Percentiles rank a stretch among this genome's conserved stretches.
Conservation (phyloP, 2,113 vertebrate species). For the Conger conger region DNA sequence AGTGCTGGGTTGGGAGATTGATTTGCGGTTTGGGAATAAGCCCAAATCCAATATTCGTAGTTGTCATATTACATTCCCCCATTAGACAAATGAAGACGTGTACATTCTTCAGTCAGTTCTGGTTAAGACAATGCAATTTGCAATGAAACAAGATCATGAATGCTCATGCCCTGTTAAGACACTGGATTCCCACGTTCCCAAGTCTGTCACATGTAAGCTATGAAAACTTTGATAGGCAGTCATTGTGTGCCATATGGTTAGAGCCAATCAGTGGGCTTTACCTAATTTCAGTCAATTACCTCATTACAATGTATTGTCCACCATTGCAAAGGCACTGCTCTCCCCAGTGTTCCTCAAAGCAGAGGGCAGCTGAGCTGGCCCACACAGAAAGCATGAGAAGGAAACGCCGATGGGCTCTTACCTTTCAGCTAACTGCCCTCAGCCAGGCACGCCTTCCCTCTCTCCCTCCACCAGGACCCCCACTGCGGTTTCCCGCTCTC, state of each 20-base stretch:
- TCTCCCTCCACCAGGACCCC: background rate
- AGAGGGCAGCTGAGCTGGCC: background rate
- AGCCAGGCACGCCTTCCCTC: background rate
- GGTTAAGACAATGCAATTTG: background rate
- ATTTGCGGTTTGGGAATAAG: background rate
- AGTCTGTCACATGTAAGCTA: background rate
- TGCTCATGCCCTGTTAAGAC: background rate
- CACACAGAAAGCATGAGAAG: background rate
- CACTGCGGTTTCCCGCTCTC: background rate
- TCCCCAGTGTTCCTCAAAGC: background rate
- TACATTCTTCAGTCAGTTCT: background rate
- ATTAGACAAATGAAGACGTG: background rate
- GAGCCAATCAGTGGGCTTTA: background rate
- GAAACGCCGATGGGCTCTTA: constrained; percentile 16
- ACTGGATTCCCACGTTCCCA: background rate
- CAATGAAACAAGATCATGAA: background rate
- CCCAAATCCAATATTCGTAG: background rate
- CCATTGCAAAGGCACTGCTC: background rate
- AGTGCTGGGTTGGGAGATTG: background rate
- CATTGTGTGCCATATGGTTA: background rate
- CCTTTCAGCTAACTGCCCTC: constrained; percentile 19
- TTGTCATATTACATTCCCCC: background rate
- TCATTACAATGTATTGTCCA: background rate
- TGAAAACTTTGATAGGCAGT: background rate
- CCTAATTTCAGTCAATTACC: background rate